These are phyloP conservation scores for Macropus fuliginosus DNA, from an alignment of 2,797 vertebrate species.

Conservation along the genomic window DNA sequence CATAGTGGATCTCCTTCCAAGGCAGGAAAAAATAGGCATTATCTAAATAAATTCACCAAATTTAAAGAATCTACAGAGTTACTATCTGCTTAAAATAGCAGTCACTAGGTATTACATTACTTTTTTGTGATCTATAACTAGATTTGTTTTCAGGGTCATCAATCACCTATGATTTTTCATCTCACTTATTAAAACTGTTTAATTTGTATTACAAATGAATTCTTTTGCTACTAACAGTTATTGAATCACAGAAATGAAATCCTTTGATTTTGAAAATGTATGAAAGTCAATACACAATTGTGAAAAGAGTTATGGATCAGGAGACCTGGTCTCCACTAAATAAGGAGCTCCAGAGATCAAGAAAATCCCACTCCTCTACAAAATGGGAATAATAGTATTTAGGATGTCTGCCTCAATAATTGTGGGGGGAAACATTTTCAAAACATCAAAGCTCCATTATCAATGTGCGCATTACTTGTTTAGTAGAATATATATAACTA, in stretches of 20 bases:
- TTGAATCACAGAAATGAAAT: neutral
- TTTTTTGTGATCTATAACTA: neutral
- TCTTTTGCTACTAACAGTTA: neutral
- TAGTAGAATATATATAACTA: too few relatives aligned
- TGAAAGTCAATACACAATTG: neutral
- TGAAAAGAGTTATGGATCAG: neutral
- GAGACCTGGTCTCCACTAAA: neutral
- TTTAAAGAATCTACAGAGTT: neutral
- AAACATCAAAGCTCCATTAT: too few relatives aligned
- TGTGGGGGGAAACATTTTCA: too few relatives aligned
- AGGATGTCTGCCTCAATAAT: too few relatives aligned
- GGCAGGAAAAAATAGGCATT: neutral
- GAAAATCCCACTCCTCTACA: neutral
- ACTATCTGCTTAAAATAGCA: neutral
- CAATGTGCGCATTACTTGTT: too few relatives aligned
- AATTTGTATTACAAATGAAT: neutral
- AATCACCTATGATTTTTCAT: neutral
- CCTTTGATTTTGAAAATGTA: neutral
- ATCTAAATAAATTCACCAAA: neutral
- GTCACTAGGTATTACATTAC: neutral
- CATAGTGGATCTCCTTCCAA: neutral
- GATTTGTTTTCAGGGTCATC: neutral
- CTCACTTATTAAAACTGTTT: neutral
- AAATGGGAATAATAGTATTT: too few relatives aligned
- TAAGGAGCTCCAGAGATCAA: neutral